Conservation (phyloP, 2,113 vertebrate genomes). For the Pollimyrus isidori region DNA sequence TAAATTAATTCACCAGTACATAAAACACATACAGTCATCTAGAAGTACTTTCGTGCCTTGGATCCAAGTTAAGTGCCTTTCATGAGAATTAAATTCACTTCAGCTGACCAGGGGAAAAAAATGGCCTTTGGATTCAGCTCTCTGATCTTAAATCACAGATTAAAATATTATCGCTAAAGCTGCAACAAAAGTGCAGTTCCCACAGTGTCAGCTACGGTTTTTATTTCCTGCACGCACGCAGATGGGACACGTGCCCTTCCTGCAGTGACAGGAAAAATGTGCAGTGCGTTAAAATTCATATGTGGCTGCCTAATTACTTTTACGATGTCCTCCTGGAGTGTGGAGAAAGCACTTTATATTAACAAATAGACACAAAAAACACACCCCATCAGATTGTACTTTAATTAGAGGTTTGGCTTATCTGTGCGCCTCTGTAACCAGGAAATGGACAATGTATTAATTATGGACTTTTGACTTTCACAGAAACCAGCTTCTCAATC, state of each 20-base stretch:
- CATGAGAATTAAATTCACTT: neutral
- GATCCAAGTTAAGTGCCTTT: neutral
- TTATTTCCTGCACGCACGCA: neutral
- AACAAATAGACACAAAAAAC: neutral
- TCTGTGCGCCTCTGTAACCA: neutral
- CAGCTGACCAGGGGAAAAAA: neutral
- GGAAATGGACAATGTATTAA: constrained; percentile 10
- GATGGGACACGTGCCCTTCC: neutral
- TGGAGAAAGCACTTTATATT: constrained; percentile 5
- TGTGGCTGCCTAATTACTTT: constrained; percentile 16
- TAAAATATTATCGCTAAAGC: constrained; percentile 2
- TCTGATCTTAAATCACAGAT: neutral
- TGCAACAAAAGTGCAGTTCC: neutral
- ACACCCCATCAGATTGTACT: neutral
- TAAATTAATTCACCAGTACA: neutral
- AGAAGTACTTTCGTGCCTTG: neutral
- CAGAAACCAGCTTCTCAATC: constrained; percentile 11
- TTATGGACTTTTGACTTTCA: neutral
- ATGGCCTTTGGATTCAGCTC: neutral
- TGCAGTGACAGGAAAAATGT: neutral
- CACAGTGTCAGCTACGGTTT: neutral
- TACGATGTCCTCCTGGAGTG: neutral
- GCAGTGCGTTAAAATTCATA: neutral
- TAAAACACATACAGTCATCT: neutral
- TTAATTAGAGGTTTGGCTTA: constrained; percentile 7